phyloP scores from a whole-genome alignment of 2,888 invertebrate genomes.

The Hyles lineata region DNA sequence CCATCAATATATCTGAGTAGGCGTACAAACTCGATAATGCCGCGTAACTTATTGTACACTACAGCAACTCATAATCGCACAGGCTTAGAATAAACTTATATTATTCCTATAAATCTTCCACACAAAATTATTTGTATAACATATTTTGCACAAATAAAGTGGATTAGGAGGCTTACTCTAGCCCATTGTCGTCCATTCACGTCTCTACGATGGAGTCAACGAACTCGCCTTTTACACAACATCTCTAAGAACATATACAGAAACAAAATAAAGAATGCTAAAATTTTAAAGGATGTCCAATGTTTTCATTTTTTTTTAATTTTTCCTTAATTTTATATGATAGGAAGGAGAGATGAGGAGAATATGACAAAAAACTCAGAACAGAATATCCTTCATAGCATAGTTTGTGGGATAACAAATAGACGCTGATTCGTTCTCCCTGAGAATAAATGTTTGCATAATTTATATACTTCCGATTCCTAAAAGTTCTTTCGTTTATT shows the following conservation, averaged over 20 bases:
- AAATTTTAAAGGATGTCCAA: not conserved
- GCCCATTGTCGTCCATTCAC: not conserved
- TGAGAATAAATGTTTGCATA: too few relatives aligned
- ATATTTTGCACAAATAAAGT: not conserved
- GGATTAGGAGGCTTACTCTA: not conserved
- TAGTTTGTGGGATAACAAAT: too few relatives aligned
- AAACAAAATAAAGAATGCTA: not conserved
- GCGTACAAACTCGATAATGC: constrained; percentile 2
- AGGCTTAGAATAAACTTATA: not conserved
- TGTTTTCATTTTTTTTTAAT: not conserved
- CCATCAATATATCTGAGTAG: constrained; percentile 10
- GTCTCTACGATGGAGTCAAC: not conserved
- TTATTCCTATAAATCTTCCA: not conserved
- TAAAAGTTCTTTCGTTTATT: too few relatives aligned
- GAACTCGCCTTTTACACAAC: not conserved
- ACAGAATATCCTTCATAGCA: too few relatives aligned
- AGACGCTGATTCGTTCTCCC: too few relatives aligned
- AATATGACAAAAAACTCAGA: too few relatives aligned
- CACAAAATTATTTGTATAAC: too few relatives aligned
- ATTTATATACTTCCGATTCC: too few relatives aligned
- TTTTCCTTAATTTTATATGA: not conserved
- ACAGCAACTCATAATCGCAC: not conserved
- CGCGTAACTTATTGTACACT: constrained; percentile 10
- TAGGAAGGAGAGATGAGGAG: not conserved
- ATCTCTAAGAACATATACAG: not conserved